Conservation (phyloP, 2,113 vertebrate species). For the Axis porcinus region DNA sequence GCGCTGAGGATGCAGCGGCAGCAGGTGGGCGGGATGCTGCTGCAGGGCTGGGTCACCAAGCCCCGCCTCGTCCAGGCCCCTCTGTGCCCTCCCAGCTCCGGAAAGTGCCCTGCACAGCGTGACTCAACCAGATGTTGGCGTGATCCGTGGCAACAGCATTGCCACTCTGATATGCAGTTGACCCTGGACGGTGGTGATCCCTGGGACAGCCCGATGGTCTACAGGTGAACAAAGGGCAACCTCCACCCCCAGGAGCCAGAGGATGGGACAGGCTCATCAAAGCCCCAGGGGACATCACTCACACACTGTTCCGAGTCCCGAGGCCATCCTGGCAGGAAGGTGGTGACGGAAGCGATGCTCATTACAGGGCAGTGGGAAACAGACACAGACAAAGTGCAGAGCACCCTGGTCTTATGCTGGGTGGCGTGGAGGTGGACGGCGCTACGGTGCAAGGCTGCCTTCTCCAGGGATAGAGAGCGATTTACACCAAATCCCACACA, state of each 20-base stretch:
- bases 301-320: rapidly evolving
- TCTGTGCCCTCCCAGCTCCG: neutral
- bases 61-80: rapidly evolving
- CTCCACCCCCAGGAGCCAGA: neutral
- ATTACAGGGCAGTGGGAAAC: rapidly evolving
- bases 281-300: rapidly evolving
- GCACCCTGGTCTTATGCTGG: rapidly evolving
- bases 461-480: neutral
- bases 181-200: neutral
- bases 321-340: neutral
- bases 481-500: rapidly evolving
- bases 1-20: rapidly evolving
- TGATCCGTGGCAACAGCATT: neutral
- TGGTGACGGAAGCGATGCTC: rapidly evolving
- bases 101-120: too few species aligned
- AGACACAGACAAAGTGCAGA: neutral
- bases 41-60: rapidly evolving
- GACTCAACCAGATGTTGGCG: neutral
- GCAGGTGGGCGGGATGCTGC: rapidly evolving
- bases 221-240: neutral
- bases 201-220: rapidly evolving
- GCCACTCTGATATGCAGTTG: neutral
- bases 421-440: neutral
- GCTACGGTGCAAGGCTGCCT: too few species aligned
- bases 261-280: neutral